Evolutionary conservation across 2,113 vertebrate genomes (phyloP).

Genomic region (Phaethornis superciliosus): DNA sequence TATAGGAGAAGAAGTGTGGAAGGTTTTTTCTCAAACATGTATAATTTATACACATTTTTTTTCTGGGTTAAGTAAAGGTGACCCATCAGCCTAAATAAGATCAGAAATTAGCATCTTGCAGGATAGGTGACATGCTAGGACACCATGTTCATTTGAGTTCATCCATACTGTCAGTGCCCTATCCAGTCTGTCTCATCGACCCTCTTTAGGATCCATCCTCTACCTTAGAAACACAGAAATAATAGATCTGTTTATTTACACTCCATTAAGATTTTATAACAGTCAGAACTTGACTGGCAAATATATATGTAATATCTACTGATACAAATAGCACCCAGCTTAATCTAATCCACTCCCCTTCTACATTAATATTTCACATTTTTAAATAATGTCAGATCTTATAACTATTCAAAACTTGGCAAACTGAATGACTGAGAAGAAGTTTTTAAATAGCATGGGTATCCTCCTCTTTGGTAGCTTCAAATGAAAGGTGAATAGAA

Average conservation of each 20-base stretch:
- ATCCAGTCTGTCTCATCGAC: neutral
- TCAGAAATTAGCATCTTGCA: fast-evolving
- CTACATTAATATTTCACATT: neutral
- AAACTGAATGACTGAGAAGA: neutral
- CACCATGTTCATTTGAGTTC: neutral
- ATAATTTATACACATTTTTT: neutral
- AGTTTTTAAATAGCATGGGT: neutral
- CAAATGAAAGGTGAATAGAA: neutral
- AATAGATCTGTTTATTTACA: neutral
- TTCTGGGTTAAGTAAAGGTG: neutral
- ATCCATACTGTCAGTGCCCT: neutral
- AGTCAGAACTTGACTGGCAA: neutral
- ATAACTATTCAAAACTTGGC: neutral
- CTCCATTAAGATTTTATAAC: neutral
- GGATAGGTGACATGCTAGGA: fast-evolving
- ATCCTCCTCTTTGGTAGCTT: neutral
- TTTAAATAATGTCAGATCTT: neutral
- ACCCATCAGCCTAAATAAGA: neutral
- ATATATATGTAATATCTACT: neutral
- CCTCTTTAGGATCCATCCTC: neutral
- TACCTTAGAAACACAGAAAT: neutral
- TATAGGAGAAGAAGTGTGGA: neutral
- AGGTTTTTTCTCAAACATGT: neutral
- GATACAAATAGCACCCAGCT: neutral
- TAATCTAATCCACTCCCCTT: neutral